phyloP scores from a whole-genome alignment of 2,113 vertebrate species.

The Lepisosteus oculatus region DNA sequence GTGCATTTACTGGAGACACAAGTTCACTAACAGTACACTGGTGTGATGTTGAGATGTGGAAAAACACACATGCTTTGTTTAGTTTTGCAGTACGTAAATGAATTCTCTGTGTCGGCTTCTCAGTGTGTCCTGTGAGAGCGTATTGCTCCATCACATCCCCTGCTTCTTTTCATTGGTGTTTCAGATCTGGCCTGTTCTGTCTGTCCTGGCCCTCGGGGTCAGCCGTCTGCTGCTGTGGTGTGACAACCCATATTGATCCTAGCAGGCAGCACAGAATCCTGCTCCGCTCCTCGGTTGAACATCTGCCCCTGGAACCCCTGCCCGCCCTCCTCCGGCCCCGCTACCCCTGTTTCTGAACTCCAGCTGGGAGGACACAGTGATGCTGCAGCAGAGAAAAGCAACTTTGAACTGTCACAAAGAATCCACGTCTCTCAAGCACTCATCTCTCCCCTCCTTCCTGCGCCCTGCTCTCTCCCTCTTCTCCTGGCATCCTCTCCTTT shows the following conservation, averaged over 20 bases:
- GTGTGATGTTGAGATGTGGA: background rate
- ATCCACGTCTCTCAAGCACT: constrained; percentile 57
- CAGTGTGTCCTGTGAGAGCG: background rate
- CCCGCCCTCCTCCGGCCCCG: constrained; percentile 46
- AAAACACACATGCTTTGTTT: background rate
- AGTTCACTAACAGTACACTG: background rate
- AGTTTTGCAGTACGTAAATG: background rate
- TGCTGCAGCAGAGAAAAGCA: constrained; percentile 42
- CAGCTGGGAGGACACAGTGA: constrained; percentile 47
- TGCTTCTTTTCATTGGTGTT: constrained; percentile 1
- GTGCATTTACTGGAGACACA: background rate
- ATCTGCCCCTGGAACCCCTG: constrained; percentile 37
- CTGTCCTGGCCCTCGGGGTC: constrained; percentile 30
- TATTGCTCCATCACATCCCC: background rate
- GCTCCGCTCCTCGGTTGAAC: constrained; percentile 21
- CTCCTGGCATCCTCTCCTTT: constrained; percentile 35
- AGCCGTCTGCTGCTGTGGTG: constrained; percentile 35
- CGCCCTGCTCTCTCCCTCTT: constrained; percentile 14
- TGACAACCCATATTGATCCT: constrained; percentile 29
- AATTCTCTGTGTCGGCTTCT: background rate
- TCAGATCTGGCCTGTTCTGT: constrained; percentile 7
- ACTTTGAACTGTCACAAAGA: constrained; percentile 71
- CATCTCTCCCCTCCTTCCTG: constrained; percentile 51
- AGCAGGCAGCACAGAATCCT: constrained; percentile 17
- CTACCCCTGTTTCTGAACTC: constrained; percentile 26